Percentiles rank a stretch among this genome's conserved stretches.
Conservation (phyloP, 2,888 invertebrate species). For the Scelioninae gen. 1 region DNA sequence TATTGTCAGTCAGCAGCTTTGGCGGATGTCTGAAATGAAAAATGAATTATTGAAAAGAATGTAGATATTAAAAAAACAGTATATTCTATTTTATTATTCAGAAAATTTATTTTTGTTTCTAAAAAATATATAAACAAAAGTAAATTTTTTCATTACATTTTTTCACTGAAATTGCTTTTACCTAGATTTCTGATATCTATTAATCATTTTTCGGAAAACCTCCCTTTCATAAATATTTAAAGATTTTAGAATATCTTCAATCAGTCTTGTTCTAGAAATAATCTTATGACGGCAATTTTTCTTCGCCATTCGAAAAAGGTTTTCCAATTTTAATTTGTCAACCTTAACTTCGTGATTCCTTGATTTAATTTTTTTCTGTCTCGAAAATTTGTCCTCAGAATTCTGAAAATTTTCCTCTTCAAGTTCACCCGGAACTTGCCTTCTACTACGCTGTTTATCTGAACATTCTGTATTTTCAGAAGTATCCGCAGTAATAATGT, state of each 20-base stretch:
- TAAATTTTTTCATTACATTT: too few relatives aligned
- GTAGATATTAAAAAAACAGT: too few relatives aligned
- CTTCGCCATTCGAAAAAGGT: neutral
- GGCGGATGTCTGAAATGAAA: constrained; percentile 51
- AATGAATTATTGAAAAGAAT: too few relatives aligned
- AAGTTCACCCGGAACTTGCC: too few relatives aligned
- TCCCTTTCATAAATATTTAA: constrained; percentile 78
- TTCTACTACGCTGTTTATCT: too few relatives aligned
- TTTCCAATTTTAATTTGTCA: constrained; percentile 1
- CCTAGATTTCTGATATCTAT: constrained; percentile 22
- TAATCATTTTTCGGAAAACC: constrained; percentile 69
- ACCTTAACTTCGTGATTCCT: neutral
- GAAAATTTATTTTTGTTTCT: too few relatives aligned
- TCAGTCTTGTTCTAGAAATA: constrained; percentile 22
- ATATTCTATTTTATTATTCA: too few relatives aligned
- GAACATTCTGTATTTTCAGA: too few relatives aligned
- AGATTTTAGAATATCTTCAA: constrained; percentile 71
- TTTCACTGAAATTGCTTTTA: constrained; percentile 10
- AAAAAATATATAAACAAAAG: neutral
- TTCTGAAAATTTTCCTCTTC: too few relatives aligned
- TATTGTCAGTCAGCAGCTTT: constrained; percentile 24
- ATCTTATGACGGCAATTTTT: neutral
- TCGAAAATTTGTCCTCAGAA: too few relatives aligned
- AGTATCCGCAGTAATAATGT: too few relatives aligned
- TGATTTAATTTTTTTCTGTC: too few relatives aligned